Conservation (phyloP, 2,113 vertebrate species). For the Lucifuga dentata region DNA sequence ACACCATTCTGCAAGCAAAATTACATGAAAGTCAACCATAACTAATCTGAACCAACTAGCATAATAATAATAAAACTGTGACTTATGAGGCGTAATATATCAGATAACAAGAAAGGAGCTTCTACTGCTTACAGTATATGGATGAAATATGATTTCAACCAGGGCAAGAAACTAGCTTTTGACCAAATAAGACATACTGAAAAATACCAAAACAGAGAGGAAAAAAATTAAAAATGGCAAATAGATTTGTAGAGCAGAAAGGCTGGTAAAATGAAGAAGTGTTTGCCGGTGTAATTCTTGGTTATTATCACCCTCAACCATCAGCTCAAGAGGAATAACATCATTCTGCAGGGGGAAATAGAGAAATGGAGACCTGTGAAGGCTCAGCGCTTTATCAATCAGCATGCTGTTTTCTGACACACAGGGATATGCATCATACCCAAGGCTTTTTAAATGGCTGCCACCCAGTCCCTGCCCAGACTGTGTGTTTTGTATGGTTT, state of each 20-base stretch:
- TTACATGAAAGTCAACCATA: conserved; percentile 45
- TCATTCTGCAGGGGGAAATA: background rate
- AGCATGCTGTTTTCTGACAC: background rate
- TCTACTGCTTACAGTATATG: background rate
- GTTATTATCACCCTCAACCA: background rate
- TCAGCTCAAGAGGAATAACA: background rate
- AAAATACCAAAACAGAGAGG: too few relatives aligned
- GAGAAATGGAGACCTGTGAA: background rate
- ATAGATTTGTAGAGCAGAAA: too few relatives aligned
- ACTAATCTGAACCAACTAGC: conserved; percentile 19
- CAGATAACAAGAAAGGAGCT: background rate
- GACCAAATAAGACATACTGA: too few relatives aligned
- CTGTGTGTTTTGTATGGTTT: conserved; percentile 57
- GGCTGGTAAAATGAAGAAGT: too few relatives aligned
- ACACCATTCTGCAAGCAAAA: conserved; percentile 62
- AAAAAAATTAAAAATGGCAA: too few relatives aligned
- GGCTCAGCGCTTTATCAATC: conserved; percentile 15
- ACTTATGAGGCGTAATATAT: background rate
- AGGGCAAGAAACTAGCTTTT: too few relatives aligned
- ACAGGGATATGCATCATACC: conserved; percentile 21
- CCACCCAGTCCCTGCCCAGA: conserved; percentile 39
- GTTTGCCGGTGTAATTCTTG: too few relatives aligned
- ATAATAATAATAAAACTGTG: conserved; percentile 5
- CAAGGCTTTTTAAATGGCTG: conserved; percentile 57
- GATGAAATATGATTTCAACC: background rate